phyloP scores from a whole-genome alignment of 2,797 vertebrate species.

The Limnodromus scolopaceus region DNA sequence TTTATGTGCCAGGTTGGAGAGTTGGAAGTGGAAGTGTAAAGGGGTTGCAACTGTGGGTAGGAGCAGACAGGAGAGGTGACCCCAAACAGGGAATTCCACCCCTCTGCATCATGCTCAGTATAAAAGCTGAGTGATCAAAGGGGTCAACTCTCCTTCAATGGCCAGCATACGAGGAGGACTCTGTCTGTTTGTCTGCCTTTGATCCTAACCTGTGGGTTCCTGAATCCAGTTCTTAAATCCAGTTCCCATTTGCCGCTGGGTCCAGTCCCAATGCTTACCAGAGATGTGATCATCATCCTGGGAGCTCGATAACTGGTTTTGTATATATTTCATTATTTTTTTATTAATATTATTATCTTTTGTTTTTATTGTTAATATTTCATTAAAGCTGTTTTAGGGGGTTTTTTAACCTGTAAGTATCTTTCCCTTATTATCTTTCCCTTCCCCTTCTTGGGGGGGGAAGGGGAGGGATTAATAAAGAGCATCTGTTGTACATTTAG shows the following conservation, averaged over 20 bases:
- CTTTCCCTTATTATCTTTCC: not conserved
- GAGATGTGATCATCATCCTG: not conserved
- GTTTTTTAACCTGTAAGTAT: not conserved
- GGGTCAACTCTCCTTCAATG: not conserved
- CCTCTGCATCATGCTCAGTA: not conserved
- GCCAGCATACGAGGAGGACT: not conserved
- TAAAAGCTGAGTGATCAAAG: not conserved
- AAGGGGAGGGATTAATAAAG: not conserved
- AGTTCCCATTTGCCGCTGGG: not conserved
- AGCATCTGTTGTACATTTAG: not conserved
- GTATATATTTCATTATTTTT: not conserved
- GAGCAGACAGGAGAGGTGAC: not conserved
- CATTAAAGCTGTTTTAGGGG: not conserved
- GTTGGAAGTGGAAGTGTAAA: not conserved
- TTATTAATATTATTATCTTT: not conserved
- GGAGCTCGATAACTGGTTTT: not conserved
- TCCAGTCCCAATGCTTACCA: not conserved
- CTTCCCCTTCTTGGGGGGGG: not conserved
- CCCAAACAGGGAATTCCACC: not conserved
- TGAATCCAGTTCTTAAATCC: not conserved
- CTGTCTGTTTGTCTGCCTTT: not conserved
- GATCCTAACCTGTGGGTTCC: not conserved
- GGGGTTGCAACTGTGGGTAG: not conserved
- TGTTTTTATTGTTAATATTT: not conserved
- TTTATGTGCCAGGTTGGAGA: not conserved